These are phyloP conservation scores for Hololepta plana DNA, from an alignment of 2,888 invertebrate species.

Conservation along the genomic window DNA sequence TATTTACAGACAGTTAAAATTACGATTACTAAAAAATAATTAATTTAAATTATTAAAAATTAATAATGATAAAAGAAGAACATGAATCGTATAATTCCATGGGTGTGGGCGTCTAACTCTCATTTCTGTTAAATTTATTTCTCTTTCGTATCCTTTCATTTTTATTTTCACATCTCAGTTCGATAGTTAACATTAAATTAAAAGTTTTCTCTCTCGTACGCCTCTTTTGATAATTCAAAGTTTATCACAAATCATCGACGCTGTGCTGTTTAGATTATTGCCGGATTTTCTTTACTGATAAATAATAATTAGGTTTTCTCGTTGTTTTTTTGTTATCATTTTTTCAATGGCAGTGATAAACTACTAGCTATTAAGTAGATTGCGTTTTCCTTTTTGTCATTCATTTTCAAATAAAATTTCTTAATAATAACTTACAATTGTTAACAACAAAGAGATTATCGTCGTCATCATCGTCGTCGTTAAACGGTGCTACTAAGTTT, in stretches of 20 bases:
- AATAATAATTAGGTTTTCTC: neutral
- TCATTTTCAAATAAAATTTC: neutral
- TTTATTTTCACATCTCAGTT: too few relatives aligned
- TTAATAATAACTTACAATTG: neutral
- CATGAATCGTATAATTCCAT: too few relatives aligned
- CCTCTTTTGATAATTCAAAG: constrained; percentile 15
- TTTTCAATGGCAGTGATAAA: constrained; percentile 18
- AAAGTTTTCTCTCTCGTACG: too few relatives aligned
- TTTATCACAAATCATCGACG: constrained; percentile 18
- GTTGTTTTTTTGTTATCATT: constrained; percentile 4
- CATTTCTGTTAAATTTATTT: too few relatives aligned
- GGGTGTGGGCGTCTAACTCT: too few relatives aligned
- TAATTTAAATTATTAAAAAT: constrained; percentile 15
- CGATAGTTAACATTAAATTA: too few relatives aligned
- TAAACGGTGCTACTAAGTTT: too few relatives aligned
- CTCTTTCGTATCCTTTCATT: too few relatives aligned
- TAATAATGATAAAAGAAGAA: too few relatives aligned
- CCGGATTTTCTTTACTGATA: constrained; percentile 3
- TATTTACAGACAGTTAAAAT: constrained; percentile 20
- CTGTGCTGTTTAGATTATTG: constrained; percentile 7
- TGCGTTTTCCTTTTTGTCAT: constrained; percentile 1
- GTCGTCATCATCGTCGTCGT: too few relatives aligned
- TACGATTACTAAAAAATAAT: constrained; percentile 13
- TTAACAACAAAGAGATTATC: constrained; percentile 3
- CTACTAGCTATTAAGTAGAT: constrained; percentile 9